Evolutionary conservation across 2,113 vertebrate genomes (phyloP).

Genomic region (Pangasianodon hypophthalmus): DNA sequence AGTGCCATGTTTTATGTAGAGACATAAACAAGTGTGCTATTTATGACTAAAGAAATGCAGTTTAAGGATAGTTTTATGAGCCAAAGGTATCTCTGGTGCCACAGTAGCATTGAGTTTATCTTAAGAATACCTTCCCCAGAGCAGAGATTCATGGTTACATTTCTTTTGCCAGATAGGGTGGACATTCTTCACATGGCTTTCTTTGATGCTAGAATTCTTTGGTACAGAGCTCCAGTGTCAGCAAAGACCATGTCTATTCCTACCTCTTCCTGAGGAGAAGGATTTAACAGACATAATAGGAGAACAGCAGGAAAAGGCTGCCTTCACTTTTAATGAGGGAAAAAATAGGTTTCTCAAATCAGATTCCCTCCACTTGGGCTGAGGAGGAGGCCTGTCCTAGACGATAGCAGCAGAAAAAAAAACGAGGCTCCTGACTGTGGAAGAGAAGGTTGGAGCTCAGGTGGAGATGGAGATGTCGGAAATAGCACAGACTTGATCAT

Average conservation of each 20-base stretch:
- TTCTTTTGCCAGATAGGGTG: slow-evolving; percentile 40
- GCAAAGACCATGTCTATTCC: slow-evolving; percentile 58
- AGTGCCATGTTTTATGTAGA: not conserved
- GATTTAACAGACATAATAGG: slow-evolving; percentile 67
- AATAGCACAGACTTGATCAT: slow-evolving; percentile 45
- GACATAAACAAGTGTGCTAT: not conserved
- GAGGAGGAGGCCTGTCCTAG: slow-evolving; percentile 36
- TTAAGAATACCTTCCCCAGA: slow-evolving; percentile 16
- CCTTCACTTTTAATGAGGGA: slow-evolving; percentile 49
- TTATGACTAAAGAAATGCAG: not conserved
- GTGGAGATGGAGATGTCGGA: slow-evolving; percentile 43
- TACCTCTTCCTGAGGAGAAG: slow-evolving; percentile 57
- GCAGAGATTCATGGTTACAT: not conserved
- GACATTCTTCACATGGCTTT: slow-evolving; percentile 43
- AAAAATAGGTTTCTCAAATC: slow-evolving; percentile 55
- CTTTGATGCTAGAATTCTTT: slow-evolving; percentile 55
- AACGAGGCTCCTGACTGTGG: slow-evolving; percentile 20
- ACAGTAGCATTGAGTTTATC: slow-evolving; percentile 36
- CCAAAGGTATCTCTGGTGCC: slow-evolving; percentile 4
- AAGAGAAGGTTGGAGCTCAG: slow-evolving; percentile 36
- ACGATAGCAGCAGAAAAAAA: slow-evolving; percentile 37
- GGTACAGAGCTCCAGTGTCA: slow-evolving; percentile 52
- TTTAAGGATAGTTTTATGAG: not conserved
- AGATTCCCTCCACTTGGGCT: slow-evolving; percentile 34
- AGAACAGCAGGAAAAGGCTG: slow-evolving; percentile 46